Conservation (phyloP, 2,797 vertebrate genomes). For the Hoplostethus mediterraneus region DNA sequence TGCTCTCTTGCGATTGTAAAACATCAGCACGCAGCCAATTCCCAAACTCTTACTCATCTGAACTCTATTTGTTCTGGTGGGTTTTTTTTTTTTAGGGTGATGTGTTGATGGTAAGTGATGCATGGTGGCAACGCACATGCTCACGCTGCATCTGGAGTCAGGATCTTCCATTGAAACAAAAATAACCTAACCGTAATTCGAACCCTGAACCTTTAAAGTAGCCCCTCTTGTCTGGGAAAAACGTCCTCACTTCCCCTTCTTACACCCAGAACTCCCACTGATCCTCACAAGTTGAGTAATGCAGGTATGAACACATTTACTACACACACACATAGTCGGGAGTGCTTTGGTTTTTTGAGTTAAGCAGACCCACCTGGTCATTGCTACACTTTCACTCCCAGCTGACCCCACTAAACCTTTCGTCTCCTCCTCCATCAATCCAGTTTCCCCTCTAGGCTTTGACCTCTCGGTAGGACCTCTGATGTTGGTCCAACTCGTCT, state of each 20-base stretch:
- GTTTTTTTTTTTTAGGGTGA: slow-evolving; percentile 14
- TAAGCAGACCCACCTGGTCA: slow-evolving; percentile 59
- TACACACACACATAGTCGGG: not conserved
- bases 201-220: not conserved
- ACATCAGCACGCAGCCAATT: slow-evolving; percentile 31
- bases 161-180: no score
- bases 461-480: slow-evolving; percentile 37
- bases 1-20: slow-evolving; percentile 16
- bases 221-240: slow-evolving; percentile 5
- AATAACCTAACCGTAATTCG: not conserved
- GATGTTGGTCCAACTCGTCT: slow-evolving; percentile 45
- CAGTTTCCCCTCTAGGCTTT: slow-evolving; percentile 55
- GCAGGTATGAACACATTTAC: not conserved
- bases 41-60: slow-evolving; percentile 53
- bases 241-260: slow-evolving; percentile 11
- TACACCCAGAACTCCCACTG: slow-evolving; percentile 3
- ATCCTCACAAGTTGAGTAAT: slow-evolving; percentile 18
- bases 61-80: slow-evolving; percentile 20
- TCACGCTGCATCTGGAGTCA: not conserved
- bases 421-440: slow-evolving; percentile 44
- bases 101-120: slow-evolving; percentile 30
- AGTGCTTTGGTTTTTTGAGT: slow-evolving; percentile 50
- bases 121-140: slow-evolving; percentile 14
- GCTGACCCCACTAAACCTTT: slow-evolving; percentile 17
- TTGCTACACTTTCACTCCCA: slow-evolving; percentile 52